Base-by-base conservation (phyloP, 2,888 invertebrate species). In the Thymelicus sylvestris region DNA sequence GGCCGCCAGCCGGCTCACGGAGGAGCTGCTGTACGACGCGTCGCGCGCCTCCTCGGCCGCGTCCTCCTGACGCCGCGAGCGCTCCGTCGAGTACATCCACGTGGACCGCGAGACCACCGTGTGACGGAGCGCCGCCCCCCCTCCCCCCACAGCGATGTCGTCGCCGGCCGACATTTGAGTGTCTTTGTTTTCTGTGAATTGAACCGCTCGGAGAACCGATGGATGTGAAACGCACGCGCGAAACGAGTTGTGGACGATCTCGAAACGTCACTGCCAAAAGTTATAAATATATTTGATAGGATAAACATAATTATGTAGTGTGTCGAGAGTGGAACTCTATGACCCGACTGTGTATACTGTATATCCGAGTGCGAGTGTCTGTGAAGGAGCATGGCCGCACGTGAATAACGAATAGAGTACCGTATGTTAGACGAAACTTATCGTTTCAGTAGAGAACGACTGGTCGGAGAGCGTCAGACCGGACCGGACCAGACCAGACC, bases 61-160 rank as follows among this genome's bases (percentile, higher is more conserved):
- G 44, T 94, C 95, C 83, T 97, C 98, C 95, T 98, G 98, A 98
- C 97, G 97, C 84, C 97, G 97, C 92, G 96, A 96, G 88, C 96
- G 97, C 94, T 96, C 97, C 95, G 97, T 98, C 95, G 98, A 98
- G 91, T 98, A 97, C 92, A 98, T 98, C 87, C 97, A 97, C 93
- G 97, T 98, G 94, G 98, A 98, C 94, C 96, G 97, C 90, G 98
- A 98, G 94, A 98, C 98, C 88, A 98, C 98, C 83, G 98, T 98
- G 95, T 97, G 96, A 96, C 94, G 90, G 88, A 85, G 88, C 88
- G 90, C 88, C 50, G 72, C 44, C 71, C 68, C 72, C 69, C 67
- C 55, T 62, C 74, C 44, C n/a, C 60, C 39, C 41, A 10, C 12
- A 5, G 12, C 55, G 55, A 55, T 24, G 24, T 55, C 50, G 48